Base-by-base conservation (phyloP, 1,140 invertebrate species). In the Apis dorsata region DNA sequence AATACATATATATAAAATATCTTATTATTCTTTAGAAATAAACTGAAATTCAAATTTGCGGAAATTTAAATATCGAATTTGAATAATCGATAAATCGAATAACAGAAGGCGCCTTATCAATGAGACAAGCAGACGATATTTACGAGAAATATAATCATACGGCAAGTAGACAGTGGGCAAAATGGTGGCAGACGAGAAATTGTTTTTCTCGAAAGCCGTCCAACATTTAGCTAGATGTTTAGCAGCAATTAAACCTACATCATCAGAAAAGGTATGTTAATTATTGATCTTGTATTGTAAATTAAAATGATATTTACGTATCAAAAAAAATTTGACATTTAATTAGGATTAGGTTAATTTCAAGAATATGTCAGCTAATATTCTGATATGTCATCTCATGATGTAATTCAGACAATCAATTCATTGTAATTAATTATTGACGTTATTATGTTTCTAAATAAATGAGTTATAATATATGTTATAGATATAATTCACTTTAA, bases 161-260 rank as follows among this genome's bases (percentile, higher is more conserved):
- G n/a, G 51, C 17, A 12, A 55, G 21, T 66, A 17, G 44, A n/a
- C 44, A 69, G 78, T 85, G 60, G 51, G 49, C 66, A 88, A 83
- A 28, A 95, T 96, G 94, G 93, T 93, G 79, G 94, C 94, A 89
- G 96, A 96, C 84, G 96, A 96, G 90, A 96, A 95, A 92, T 94
- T 96, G 90, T 98, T 98, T 94, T 98, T 98, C 93, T 96, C 96
- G 88, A 97, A 97, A 93, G 97, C 97, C 28, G 96, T 99, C 60
- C 96, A 98, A 92, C 97, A 98, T 94, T 95, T 99, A 90, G 98
- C 98, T 3, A 95, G 97, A 92, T 98, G 97, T 86, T 93, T 99
- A 84, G 97, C 97, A 28, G 96, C 95, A 80, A 96, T 98, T 68
- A 96, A 97, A 91, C 96, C 97, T 79, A 97, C 97, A 86, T 97